phyloP scores from a whole-genome alignment of 1,140 invertebrate genomes.

The Drosophila leontia region DNA sequence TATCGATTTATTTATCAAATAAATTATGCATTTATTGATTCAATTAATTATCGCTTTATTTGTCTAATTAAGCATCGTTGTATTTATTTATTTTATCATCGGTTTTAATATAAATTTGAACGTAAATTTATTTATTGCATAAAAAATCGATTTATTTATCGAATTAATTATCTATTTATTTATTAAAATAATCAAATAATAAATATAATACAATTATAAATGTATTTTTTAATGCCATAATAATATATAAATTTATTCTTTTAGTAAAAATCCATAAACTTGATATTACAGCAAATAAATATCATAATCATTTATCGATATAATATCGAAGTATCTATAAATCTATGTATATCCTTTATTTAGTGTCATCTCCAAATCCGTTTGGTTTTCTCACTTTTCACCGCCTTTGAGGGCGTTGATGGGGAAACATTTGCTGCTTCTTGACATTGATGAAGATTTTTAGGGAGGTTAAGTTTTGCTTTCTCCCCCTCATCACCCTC shows the following conservation, averaged over 20 bases:
- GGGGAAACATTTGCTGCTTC: not conserved
- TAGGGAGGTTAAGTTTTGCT: constrained; percentile 4
- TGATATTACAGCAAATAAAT: not conserved
- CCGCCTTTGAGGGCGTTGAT: constrained; percentile 17
- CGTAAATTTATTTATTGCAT: not conserved
- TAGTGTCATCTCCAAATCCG: not conserved
- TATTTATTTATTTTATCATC: not conserved
- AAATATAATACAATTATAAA: too few species aligned
- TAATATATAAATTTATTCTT: too few species aligned
- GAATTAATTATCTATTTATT: not conserved
- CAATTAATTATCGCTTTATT: not conserved
- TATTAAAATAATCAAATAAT: too few species aligned
- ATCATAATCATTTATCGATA: not conserved
- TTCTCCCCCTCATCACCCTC: not conserved
- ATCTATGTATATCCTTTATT: not conserved
- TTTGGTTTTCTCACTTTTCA: constrained; percentile 7
- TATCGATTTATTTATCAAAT: not conserved
- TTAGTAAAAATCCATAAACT: too few species aligned
- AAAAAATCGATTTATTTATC: not conserved
- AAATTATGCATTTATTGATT: too few species aligned
- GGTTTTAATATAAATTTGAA: too few species aligned
- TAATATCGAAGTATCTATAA: not conserved
- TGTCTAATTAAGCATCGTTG: not conserved
- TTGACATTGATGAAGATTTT: constrained; percentile 42
- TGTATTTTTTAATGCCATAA: too few species aligned